phyloP scores from a whole-genome alignment of 2,113 vertebrate species.

The Mastomys natalensis region DNA sequence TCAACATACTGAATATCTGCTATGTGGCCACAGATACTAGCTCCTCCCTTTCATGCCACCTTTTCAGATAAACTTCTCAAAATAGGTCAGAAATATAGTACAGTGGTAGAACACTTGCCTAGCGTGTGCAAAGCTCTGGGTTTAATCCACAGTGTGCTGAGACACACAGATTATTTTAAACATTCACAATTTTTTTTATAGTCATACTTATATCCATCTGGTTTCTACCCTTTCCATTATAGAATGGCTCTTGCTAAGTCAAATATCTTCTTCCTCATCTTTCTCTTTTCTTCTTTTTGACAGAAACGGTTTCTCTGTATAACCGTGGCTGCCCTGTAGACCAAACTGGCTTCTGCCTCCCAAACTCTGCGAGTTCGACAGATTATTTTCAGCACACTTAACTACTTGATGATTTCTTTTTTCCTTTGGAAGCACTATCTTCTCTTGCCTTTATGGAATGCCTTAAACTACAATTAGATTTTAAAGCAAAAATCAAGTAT shows the following conservation, averaged over 20 bases:
- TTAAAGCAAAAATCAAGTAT: slow-evolving; percentile 45
- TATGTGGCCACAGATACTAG: not conserved
- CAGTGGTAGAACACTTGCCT: not conserved
- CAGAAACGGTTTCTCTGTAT: not conserved
- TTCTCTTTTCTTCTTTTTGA: not conserved
- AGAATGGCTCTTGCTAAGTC: slow-evolving; percentile 28
- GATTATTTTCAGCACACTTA: slow-evolving; percentile 46
- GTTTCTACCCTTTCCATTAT: slow-evolving; percentile 37
- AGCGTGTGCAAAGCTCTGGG: not conserved
- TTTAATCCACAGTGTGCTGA: not conserved
- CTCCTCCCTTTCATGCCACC: too few species aligned
- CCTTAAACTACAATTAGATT: slow-evolving; percentile 61
- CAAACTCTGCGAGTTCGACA: not conserved
- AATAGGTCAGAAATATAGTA: not conserved
- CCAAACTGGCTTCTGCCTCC: not conserved
- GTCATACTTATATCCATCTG: slow-evolving; percentile 16
- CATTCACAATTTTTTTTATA: slow-evolving; percentile 32
- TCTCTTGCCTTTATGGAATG: slow-evolving; percentile 48
- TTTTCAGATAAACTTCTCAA: slow-evolving; percentile 4
- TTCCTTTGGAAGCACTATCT: not conserved
- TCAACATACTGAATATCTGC: not conserved
- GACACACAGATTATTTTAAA: slow-evolving; percentile 41
- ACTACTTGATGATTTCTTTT: slow-evolving; percentile 48
- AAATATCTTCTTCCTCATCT: not conserved
- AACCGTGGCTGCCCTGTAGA: not conserved